Base-by-base conservation (phyloP, 2,888 invertebrate species). In the Synanthedon andrenaeformis region DNA sequence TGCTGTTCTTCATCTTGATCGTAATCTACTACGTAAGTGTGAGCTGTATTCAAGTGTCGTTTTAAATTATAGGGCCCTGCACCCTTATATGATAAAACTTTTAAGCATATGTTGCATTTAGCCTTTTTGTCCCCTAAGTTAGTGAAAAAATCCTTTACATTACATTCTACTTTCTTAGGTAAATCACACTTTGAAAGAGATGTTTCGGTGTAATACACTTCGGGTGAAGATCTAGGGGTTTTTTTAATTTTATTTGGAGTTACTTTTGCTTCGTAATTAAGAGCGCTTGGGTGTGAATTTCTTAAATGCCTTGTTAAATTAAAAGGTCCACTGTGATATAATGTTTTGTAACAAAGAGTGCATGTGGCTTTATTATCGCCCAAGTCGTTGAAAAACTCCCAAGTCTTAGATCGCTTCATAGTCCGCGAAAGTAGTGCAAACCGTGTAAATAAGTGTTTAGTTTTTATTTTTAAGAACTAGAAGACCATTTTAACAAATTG, bases 21-120 rank as follows among this genome's bases (percentile, higher is more conserved):
- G 35, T 13, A 23, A 35, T 23, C 51, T 12, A 51, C 14, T 13
- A 35, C 6, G 14, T 35, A 41, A 35, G 51, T 28, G 35, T 51
- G 51, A 3, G 41, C 28, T 13, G 51, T 35, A 28, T 51, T 51
- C 35, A 51, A 35, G 35, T 51, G 51, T 35, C 51, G 23, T 41
- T 28, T 51, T 51, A 51, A 51, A 51, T 51, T 51, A 35, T 51
- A 51, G 23, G 51, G 51, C 35, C 51, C 51, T 51, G 51, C 51
- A 35, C 35, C 51, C 28, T 51, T 41, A 51, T 35, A 51, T 35
- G 51, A 51, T 13, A 51, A 35, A 51, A 35, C 35, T 51, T 51
- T 51, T 35, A 23, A 35, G 35, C 51, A 51, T 13, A 51, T 51
- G 28, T 23, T 51, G 10, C 51, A 51, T 51, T 51, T 51, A 13